Base-by-base conservation (phyloP, 1,140 invertebrate genomes). In the Pseudachorutes palmiensis region DNA sequence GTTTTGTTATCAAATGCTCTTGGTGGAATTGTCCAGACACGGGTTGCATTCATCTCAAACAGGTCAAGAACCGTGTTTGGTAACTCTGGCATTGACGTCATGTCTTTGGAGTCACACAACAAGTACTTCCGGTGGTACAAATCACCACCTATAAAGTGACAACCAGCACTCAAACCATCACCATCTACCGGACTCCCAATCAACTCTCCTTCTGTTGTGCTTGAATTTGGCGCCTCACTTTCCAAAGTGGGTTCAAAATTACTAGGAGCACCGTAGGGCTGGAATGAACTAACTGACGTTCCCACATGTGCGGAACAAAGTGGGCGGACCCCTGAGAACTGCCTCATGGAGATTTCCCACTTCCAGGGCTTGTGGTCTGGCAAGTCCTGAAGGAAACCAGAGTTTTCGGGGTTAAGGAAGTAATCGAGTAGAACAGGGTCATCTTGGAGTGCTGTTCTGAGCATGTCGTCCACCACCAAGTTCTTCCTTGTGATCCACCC, bases 11-110 rank as follows among this genome's bases (percentile, higher is more conserved):
- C 48, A 45, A 68, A 68, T 1, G 67, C 48, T 9, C 26, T n/a
- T 48, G 28, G 1, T 29, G 41, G 32, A 28, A 70, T n/a, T 1
- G 14, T 30, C n/a, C 32, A 1, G 3, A 67, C 64, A 31, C n/a
- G 1, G 5, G 69, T 67, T 2, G n/a, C 1, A 29, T 48, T 66
- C 24, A 70, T 22, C 12, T 63, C 51, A 19, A 70, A 64, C 2
- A 64, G 14, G 16, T 66, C 36, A 3, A 70, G 62, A 14, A 63
- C 1, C 19, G 36, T 19, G 19, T 45, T 45, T 12, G 36, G 36
- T 19, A 45, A 45, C 36, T 45, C 19, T 9, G 36, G 36, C 36
- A 45, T 45, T 9, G 19, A 45, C 36, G 19, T 9, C 9, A 45
- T 45, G 36, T 19, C 19, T 9, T 45, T 19, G 19, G 36, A 45